Conservation (phyloP, 2,888 invertebrate genomes). For the Invenusta paracnida region DNA sequence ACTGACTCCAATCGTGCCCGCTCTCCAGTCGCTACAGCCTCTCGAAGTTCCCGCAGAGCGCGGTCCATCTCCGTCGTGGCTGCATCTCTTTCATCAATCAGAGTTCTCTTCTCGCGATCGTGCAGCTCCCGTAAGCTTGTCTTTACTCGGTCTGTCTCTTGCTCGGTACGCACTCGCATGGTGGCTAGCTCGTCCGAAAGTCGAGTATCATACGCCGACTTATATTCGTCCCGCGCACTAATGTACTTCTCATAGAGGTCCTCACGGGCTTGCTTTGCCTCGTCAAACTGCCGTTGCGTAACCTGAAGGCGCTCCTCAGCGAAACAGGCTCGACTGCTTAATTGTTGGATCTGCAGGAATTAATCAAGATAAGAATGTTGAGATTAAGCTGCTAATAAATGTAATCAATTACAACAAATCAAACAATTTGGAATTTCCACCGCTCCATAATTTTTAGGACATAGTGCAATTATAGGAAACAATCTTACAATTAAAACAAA, state of each 20-base stretch:
- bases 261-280: conserved; percentile 51
- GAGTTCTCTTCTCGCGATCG: conserved; percentile 58
- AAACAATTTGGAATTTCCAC: too few species aligned
- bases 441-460: too few species aligned
- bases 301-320: not conserved
- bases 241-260: conserved; percentile 61
- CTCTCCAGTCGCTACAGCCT: conserved; percentile 54
- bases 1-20: conserved; percentile 49
- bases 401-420: too few species aligned
- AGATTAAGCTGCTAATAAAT: too few species aligned
- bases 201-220: conserved; percentile 58
- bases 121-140: conserved; percentile 57
- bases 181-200: conserved; percentile 56
- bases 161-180: conserved; percentile 54
- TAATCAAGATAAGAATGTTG: too few species aligned
- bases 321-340: not conserved
- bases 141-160: conserved; percentile 57
- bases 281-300: not conserved
- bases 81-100: conserved; percentile 56
- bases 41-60: conserved; percentile 51
- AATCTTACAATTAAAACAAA: too few species aligned
- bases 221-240: conserved; percentile 58
- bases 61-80: conserved; percentile 56
- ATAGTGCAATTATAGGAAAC: too few species aligned
- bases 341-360: not conserved